phyloP scores from a whole-genome alignment of 2,888 invertebrate genomes.

The Rutpela maculata region DNA sequence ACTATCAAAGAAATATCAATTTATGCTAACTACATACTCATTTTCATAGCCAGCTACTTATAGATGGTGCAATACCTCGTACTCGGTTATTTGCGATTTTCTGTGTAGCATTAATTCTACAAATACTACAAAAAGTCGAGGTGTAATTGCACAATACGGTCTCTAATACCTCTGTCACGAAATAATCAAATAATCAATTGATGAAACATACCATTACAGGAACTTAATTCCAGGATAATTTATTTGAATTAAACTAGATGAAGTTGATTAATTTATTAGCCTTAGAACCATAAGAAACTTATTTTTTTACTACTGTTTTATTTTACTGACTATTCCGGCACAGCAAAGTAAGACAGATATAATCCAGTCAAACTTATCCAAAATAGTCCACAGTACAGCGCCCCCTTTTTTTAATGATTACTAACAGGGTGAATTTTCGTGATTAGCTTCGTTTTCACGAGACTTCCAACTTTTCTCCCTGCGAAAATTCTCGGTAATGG shows the following conservation, averaged over 20 bases:
- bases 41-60: constrained; percentile 67
- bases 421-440: too few relatives aligned
- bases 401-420: too few relatives aligned
- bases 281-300: neutral
- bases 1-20: constrained; percentile 67
- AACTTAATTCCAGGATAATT: constrained; percentile 34
- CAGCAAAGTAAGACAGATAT: neutral
- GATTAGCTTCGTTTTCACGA: too few relatives aligned
- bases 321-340: neutral
- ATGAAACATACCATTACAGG: constrained; percentile 46
- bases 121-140: constrained; percentile 58
- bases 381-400: too few relatives aligned
- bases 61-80: constrained; percentile 66
- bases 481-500: too few relatives aligned
- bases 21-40: constrained; percentile 68
- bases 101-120: constrained; percentile 61
- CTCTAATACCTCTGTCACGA: constrained; percentile 60
- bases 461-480: too few relatives aligned
- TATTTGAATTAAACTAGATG: constrained; percentile 9
- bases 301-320: neutral
- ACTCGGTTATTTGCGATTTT: constrained; percentile 65
- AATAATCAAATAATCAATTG: constrained; percentile 54
- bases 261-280: constrained; percentile 10
- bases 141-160: constrained; percentile 56
- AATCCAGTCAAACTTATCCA: neutral